phyloP scores from a whole-genome alignment of 2,113 vertebrate genomes.

The Entomyzon cyanotis region DNA sequence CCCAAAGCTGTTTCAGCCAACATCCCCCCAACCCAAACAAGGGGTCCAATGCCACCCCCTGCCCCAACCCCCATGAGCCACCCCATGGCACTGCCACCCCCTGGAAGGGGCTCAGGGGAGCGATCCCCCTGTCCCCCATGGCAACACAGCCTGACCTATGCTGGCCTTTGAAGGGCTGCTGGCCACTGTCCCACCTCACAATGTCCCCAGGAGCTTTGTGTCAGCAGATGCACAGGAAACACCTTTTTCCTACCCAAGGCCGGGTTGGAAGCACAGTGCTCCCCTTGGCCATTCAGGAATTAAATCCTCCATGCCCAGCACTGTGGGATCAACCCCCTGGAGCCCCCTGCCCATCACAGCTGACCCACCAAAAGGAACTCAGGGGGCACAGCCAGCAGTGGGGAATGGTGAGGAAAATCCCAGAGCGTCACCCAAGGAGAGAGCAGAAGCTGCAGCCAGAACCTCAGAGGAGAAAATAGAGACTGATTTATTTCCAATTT shows the following conservation, averaged over 20 bases:
- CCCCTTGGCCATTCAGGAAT: background rate
- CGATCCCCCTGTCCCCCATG: rapidly evolving
- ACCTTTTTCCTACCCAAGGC: conserved; percentile 68
- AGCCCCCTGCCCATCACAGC: background rate
- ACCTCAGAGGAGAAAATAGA: background rate
- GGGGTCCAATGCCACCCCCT: rapidly evolving
- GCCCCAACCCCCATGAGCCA: rapidly evolving
- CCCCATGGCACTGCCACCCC: background rate
- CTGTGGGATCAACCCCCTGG: background rate
- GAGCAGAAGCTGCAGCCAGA: background rate
- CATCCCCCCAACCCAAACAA: rapidly evolving
- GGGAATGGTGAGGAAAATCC: background rate
- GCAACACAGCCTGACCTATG: background rate
- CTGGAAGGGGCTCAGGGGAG: background rate
- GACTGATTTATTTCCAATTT: conserved; percentile 39
- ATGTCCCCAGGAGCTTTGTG: background rate
- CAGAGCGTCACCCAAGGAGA: background rate
- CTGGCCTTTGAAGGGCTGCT: background rate
- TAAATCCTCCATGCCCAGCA: background rate
- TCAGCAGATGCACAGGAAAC: conserved; percentile 72
- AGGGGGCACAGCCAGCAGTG: rapidly evolving
- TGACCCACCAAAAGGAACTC: background rate
- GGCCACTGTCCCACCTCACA: background rate
- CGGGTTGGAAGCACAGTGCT: background rate
- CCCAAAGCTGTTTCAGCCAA: background rate